Percentiles rank a stretch among this genome's conserved stretches.
Conservation (phyloP, 2,888 invertebrate genomes). For the Clitarchus hookeri region DNA sequence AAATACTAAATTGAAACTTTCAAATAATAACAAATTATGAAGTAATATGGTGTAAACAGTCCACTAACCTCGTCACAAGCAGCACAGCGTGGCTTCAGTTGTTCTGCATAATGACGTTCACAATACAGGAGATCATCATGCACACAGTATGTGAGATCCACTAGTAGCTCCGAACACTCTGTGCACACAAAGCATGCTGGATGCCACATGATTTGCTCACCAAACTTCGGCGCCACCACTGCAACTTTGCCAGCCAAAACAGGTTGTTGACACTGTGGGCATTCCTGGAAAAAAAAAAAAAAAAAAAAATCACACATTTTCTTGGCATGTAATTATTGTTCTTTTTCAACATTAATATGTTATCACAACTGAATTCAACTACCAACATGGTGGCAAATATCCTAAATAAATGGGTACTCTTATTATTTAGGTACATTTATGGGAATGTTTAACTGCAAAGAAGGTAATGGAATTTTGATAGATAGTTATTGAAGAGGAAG, state of each 20-base stretch:
- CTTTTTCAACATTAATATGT: too few relatives aligned
- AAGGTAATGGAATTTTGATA: too few relatives aligned
- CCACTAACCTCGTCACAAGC: conserved; percentile 96
- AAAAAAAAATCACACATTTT: too few relatives aligned
- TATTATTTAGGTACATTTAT: too few relatives aligned
- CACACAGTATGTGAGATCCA: conserved; percentile 95
- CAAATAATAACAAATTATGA: not conserved
- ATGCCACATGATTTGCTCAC: conserved; percentile 77
- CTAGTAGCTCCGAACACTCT: conserved; percentile 88
- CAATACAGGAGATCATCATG: conserved; percentile 87
- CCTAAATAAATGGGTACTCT: too few relatives aligned
- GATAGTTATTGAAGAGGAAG: too few relatives aligned
- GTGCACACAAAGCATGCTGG: conserved; percentile 91
- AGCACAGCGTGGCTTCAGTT: conserved; percentile 92
- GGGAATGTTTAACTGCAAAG: too few relatives aligned
- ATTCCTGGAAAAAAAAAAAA: conserved; percentile 62
- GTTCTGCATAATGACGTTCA: conserved; percentile 95
- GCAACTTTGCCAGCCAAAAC: conserved; percentile 81
- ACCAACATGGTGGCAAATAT: too few relatives aligned
- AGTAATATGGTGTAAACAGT: not conserved
- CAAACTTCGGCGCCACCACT: conserved; percentile 83
- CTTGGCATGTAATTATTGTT: too few relatives aligned
- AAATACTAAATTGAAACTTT: not conserved
- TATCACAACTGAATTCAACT: too few relatives aligned
- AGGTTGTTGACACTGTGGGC: conserved; percentile 80